Evolutionary conservation across 2,888 invertebrate genomes (phyloP), one percentile per base, ranked within the genome.

Genomic region (Eilema sororculum): DNA sequence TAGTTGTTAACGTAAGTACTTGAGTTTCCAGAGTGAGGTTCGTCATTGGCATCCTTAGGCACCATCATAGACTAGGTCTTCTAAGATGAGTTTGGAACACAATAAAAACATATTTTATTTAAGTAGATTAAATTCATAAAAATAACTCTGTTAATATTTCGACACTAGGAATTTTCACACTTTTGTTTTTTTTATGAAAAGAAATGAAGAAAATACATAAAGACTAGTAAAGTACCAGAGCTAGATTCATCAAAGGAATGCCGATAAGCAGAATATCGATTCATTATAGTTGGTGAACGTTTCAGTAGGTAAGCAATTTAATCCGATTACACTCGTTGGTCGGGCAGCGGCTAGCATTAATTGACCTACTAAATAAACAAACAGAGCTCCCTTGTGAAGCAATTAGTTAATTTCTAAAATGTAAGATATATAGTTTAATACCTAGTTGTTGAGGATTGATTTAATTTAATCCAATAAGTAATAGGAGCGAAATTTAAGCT

Each of bases 331-430:
- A 28, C 16, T 25, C 46, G n/a, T 52, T 13, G 46, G 60, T 58
- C 41, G 16, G 30, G 28, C 57, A 52, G 4, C 24, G 46, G 16
- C 57, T 57, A 58, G 25, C 41, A 25, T 63, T 66, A 24, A 61
- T 67, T 67, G 52, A 67, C 61, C 67, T 30, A 67, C n/a, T 61
- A 52, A 61, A 60, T 20, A 67, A 60, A 67, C 3, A 52, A 46
- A 52, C 22, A 60, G 22, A 16, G 28, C 60, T 52, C 67, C 30
- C 60, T 61, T 24, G 33, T 68, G 25, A 68, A 62, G 25, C 37
- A 33, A 62, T 67, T 56, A 61, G 28, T 52, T 68, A 16, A 68
- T 13, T 37, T 61, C 10, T 30, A 33, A 62, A 67, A 13, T 24
- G 60, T 2, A 24, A 52, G 16, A 13, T 3, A 0, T 4, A 20